phyloP scores from a whole-genome alignment of 2,888 invertebrate species.

The Macroteleia sp. region DNA sequence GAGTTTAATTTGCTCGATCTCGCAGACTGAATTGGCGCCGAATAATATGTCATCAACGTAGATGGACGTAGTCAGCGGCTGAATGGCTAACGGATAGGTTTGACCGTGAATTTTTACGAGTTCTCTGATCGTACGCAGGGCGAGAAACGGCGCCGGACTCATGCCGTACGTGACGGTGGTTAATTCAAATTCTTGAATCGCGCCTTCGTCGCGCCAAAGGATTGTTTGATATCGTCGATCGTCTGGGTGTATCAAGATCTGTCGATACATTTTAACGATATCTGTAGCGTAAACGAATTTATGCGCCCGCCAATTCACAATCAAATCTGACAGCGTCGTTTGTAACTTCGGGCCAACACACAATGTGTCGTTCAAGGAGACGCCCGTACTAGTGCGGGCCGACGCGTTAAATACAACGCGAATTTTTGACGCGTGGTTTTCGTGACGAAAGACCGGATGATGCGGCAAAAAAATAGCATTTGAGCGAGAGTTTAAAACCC shows the following conservation, averaged over 20 bases:
- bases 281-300: not conserved
- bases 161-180: slow-evolving; percentile 14
- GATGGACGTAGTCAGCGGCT: too few species aligned
- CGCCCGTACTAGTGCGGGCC: not conserved
- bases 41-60: not conserved
- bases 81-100: not conserved
- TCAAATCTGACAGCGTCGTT: not conserved
- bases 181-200: not conserved
- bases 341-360: not conserved
- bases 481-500: too few species aligned
- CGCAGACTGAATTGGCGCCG: not conserved
- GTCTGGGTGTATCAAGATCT: not conserved
- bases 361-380: slow-evolving; percentile 10
- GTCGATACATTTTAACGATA: slow-evolving; percentile 1
- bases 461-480: not conserved
- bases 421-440: not conserved
- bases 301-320: not conserved
- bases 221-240: slow-evolving; percentile 1
- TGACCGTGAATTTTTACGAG: not conserved
- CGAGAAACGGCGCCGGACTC: not conserved
- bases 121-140: not conserved
- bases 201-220: not conserved
- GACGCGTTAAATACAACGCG: not conserved
- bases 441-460: not conserved
- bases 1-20: too few species aligned